phyloP scores from a whole-genome alignment of 37 sponge, comb jelly and placozoan genomes.

The Cliona cf. orientalis region DNA sequence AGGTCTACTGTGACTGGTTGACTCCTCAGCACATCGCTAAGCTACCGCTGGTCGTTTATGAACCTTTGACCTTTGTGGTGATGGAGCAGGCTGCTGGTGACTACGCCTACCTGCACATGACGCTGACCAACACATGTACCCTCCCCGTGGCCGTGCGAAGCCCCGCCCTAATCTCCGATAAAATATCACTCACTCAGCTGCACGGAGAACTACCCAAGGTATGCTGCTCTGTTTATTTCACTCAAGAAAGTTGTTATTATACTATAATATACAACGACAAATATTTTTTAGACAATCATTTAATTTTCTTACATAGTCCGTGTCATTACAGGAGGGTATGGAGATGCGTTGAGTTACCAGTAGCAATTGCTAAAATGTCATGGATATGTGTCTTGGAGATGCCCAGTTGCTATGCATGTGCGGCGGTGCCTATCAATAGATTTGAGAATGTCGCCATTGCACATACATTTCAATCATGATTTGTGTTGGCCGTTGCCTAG shows the following conservation, averaged over 20 bases:
- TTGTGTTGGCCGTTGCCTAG: background rate
- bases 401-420: no score
- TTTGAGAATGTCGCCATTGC: no score
- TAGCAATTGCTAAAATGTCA: no score
- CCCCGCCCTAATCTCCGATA: conserved; percentile 9
- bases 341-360: no score
- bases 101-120: conserved; percentile 32
- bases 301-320: no score
- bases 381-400: no score
- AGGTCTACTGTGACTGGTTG: conserved; percentile 51
- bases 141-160: conserved; percentile 18
- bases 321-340: no score
- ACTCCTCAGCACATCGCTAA: conserved; percentile 34
- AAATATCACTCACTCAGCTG: conserved; percentile 1
- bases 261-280: background rate
- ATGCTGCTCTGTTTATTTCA: background rate
- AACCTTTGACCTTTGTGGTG: conserved; percentile 22
- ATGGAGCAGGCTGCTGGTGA: conserved; percentile 41
- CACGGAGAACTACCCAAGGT: conserved; percentile 32
- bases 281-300: no score
- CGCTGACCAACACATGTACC: conserved; percentile 38
- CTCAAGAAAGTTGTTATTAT: background rate
- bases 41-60: conserved; percentile 23
- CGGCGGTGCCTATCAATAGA: no score
- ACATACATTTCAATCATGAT: background rate